Base-by-base conservation (phyloP, 2,113 vertebrate species). In the Recurvirostra avosetta region DNA sequence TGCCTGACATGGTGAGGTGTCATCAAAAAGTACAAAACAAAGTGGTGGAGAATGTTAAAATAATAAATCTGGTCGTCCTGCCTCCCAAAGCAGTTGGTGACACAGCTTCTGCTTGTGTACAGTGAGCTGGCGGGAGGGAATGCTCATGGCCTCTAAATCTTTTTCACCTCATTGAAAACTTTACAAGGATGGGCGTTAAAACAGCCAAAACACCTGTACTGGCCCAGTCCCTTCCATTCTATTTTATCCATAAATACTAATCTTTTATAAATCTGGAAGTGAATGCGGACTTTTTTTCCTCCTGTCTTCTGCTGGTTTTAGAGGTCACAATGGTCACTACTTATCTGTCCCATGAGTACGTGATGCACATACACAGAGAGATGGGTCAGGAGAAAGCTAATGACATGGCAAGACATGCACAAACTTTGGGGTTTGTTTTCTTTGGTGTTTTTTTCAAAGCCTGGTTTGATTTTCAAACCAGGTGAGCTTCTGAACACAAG, bases 11-110 rank as follows among this genome's bases (percentile, higher is more conserved):
- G 40, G 45, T 43, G 52, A 66, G 12, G 45, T 47, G 34, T n/a
- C 36, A 77, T 58, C 65, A 70, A 49, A 77, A 90, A 63, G 25
- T 32, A 66, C 27, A 2, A 5, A 80, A 30, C 2, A 74, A 65
- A 71, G 15, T 38, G 36, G 14, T 27, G 41, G 32, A 59, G 66
- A 78, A 67, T 62, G 65, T 61, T 65, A 56, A 70, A 91, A 81
- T 74, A 52, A 59, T 36, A 70, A 34, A 49, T 58, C 13, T 56
- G 34, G 30, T 62, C 14, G n/a, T 61, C 20, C 45, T 68, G 43
- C 40, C 49, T 52, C 32, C 15, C 0, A 0, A 43, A 84, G 43
- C 25, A 3, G 2, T 11, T 18, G 0, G 0, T 66, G 55, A 81
- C 40, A 40, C 27, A 72, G 36, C 55, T 92, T 68, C 63, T 91